Base-by-base conservation (phyloP, 2,888 invertebrate genomes). In the Drosophila affinis region DNA sequence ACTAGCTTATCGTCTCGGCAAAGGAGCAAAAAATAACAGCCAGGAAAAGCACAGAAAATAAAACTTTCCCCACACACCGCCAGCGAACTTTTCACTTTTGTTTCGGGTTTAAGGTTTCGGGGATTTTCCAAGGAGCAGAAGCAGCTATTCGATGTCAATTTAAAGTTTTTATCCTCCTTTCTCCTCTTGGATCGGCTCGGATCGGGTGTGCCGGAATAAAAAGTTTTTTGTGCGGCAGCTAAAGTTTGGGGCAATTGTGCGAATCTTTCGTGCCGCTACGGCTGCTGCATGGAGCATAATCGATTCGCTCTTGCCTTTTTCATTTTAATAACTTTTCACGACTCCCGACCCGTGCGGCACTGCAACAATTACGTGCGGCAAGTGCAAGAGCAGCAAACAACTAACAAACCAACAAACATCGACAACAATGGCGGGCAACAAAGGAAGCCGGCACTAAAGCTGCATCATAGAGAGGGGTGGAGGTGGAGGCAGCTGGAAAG, bases 131-230 rank as follows among this genome's bases (percentile, higher is more conserved):
- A 5, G 55, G 57, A 61, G 69, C 29, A 9, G n/a, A n/a, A n/a
- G n/a, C n/a, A n/a, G n/a, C n/a, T n/a, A 83, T 88, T 84, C 81
- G 87, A 82, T 86, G 83, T 88, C 83, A 88, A 84, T 84, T 84
- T 84, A 88, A 84, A 88, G 88, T 88, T 83, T 75, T 62, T 5
- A 24, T 24, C 24, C 24, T 24, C 24, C 5, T 5, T 48, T 34
- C 51, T 48, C 45, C 51, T 48, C 45, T 60, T 32, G 39, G 32
- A 5, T 5, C 34, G 34, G 12, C 0, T 14, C 14, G 39, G 39
- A 39, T 39, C 6, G 39, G 39, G 39, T 39, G 39, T 56, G 51
- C 63, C 61, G 9, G 62, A 74, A 59, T 45, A 65, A 73, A 73
- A 74, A 65, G 58, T 55, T 75, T 73, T 71, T 32, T 59, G 51